Percentiles rank a stretch among this genome's conserved stretches.
Evolutionary conservation across 2,797 vertebrate species (phyloP).

Genomic region (Eurystomus glaucurus): DNA sequence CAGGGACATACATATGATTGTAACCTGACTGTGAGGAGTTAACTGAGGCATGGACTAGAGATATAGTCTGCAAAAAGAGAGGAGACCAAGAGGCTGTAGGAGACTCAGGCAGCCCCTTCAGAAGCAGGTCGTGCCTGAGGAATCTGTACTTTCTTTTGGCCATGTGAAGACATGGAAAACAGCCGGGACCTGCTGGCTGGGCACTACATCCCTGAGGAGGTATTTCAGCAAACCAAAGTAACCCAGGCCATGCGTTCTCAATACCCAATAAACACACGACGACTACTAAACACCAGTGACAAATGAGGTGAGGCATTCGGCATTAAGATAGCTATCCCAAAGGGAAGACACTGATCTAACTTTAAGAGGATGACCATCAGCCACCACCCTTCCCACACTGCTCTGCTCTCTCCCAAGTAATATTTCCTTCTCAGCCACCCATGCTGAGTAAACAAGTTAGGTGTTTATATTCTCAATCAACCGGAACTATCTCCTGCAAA

Average conservation of each 20-base stretch:
- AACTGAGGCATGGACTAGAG: neutral
- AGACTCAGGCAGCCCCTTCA: neutral
- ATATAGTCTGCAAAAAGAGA: neutral
- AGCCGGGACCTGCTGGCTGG: neutral
- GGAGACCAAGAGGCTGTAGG: neutral
- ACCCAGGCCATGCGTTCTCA: neutral
- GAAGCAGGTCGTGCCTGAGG: neutral
- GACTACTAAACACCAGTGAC: neutral
- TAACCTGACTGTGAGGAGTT: neutral
- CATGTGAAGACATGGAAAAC: neutral
- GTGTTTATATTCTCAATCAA: conserved; percentile 6
- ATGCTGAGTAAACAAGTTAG: conserved; percentile 29
- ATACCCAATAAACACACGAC: neutral
- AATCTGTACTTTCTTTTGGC: neutral
- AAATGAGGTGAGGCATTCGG: neutral
- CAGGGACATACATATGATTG: neutral
- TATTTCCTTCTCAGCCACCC: neutral
- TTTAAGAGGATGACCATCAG: conserved; percentile 23
- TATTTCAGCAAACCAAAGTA: neutral
- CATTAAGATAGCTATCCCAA: conserved; percentile 18
- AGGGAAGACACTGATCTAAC: neutral
- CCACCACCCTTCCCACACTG: neutral
- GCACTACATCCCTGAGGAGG: neutral
- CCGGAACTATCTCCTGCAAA: conserved; percentile 25
- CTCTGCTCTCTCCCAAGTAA: neutral